Conservation (phyloP, 2,888 invertebrate species). For the Melieria omissa region DNA sequence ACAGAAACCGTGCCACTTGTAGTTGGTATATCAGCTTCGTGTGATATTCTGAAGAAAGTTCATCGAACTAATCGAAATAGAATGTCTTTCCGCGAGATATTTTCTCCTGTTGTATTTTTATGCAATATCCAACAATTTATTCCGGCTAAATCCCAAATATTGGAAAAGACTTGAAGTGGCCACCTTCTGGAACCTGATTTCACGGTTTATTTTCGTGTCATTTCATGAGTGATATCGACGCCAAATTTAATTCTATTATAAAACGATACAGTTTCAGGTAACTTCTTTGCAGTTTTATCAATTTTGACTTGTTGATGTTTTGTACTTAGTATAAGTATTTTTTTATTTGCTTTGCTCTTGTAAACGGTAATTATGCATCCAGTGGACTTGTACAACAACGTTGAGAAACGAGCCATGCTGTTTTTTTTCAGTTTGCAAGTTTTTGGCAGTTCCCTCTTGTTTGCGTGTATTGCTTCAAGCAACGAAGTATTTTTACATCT, state of each 20-base stretch:
- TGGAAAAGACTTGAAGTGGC: no score
- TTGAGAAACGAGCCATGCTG: constrained; percentile 27
- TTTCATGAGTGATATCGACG: constrained; percentile 48
- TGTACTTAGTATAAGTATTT: constrained; percentile 47
- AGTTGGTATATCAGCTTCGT: no score
- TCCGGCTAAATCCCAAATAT: constrained; percentile 25
- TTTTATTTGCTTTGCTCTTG: constrained; percentile 48
- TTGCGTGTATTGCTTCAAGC: constrained; percentile 44
- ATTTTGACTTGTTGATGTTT: constrained; percentile 48
- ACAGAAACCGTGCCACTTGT: no score
- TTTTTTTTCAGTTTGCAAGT: constrained; percentile 41
- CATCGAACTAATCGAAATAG: constrained; percentile 41
- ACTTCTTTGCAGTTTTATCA: constrained; percentile 46
- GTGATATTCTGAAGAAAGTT: constrained; percentile 28
- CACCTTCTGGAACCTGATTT: constrained; percentile 14
- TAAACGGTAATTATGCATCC: constrained; percentile 45
- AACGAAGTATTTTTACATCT: constrained; percentile 42
- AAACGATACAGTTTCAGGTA: constrained; percentile 49
- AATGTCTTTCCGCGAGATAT: constrained; percentile 45
- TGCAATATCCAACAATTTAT: no score
- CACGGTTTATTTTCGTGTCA: no score
- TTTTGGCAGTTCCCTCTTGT: constrained; percentile 38
- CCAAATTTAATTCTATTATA: constrained; percentile 47
- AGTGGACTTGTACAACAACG: constrained; percentile 33
- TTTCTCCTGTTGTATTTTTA: constrained; percentile 18